A percentile compares a stretch with the other conserved stretches of the same genome.
Conservation (phyloP, 2,888 invertebrate genomes). For the Agonopterix subpropinquella region DNA sequence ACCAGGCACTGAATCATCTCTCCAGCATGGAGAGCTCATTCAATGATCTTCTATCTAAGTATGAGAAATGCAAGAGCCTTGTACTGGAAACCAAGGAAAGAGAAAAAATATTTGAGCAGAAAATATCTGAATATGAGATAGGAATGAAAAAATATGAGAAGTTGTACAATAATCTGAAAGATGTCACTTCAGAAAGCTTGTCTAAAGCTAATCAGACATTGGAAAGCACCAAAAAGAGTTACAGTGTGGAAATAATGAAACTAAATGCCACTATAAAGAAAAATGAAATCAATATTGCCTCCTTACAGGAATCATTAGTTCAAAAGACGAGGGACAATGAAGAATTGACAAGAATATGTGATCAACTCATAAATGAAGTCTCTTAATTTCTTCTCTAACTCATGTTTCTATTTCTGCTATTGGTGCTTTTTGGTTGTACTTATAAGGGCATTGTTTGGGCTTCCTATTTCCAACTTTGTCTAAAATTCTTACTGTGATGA, state of each 20-base stretch:
- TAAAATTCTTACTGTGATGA: constrained; percentile 34
- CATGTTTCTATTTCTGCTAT: constrained; percentile 1
- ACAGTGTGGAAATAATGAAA: constrained; percentile 86
- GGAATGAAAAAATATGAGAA: constrained; percentile 84
- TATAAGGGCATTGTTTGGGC: neutral
- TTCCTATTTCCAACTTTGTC: constrained; percentile 7
- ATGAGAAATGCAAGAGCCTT: constrained; percentile 77
- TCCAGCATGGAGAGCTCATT: constrained; percentile 78
- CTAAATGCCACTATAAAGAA: constrained; percentile 90
- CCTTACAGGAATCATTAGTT: constrained; percentile 86
- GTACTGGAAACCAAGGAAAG: constrained; percentile 69
- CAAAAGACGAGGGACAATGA: constrained; percentile 93
- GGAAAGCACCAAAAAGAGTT: constrained; percentile 81
- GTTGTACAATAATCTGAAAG: constrained; percentile 88
- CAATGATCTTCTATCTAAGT: constrained; percentile 77
- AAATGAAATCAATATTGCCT: constrained; percentile 89
- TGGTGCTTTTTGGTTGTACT: constrained; percentile 11
- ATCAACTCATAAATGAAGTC: constrained; percentile 86
- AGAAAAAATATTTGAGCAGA: constrained; percentile 81
- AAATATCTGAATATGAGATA: constrained; percentile 80
- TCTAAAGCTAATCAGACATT: constrained; percentile 85
- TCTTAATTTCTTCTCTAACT: constrained; percentile 22
- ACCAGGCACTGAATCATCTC: constrained; percentile 76
- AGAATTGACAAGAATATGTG: constrained; percentile 92
- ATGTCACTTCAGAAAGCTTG: constrained; percentile 89